Evolutionary conservation across 1,140 invertebrate species (phyloP), one percentile per base, ranked within the genome.

Genomic region (Capitella teleta): DNA sequence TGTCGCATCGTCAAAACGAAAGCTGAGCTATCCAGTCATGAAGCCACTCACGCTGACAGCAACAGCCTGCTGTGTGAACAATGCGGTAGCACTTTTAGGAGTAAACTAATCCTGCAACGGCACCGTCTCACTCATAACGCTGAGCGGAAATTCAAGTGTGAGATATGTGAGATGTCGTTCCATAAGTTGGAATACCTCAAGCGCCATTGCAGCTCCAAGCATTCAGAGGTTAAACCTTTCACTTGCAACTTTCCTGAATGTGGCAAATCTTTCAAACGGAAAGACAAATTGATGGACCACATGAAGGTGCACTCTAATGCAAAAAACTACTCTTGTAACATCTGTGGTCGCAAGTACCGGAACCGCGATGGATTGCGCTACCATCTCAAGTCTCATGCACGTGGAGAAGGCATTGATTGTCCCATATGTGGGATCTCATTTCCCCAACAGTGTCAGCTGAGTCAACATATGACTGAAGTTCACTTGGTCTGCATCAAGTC

Each of bases 251-350:
- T 38, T 14, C 34, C 32, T 14, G 40, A 26, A 18, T 51, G 49
- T 21, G 28, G 4, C 5, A 51, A 51, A 28, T 21, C 49, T 5
- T 51, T 51, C 49, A 51, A 51, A 30, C 38, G 49, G 3, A 23
- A 28, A 21, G 49, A 51, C 28, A 51, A 51, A 26, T 41, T 51
- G n/a, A 25, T 30, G 2, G 49, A 51, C 16, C 49, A 51, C 21
- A 24, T 26, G 12, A 44, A 23, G 25, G 38, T 24, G 0, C 49
- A 51, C 40, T 24, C 30, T 18, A 23, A 26, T 8, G 32, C 14
- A 3, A 42, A 43, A 16, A 24, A 38, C 4, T 51, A 51, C 28
- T 16, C 41, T n/a, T 51, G 49, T 21, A n/a, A 2, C n/a, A 26
- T 45, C 25, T 51, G 49, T 28, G 38, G 40, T 18, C 37, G 24